Conservation (phyloP, 2,113 vertebrate genomes). For the Neoarius graeffei region DNA sequence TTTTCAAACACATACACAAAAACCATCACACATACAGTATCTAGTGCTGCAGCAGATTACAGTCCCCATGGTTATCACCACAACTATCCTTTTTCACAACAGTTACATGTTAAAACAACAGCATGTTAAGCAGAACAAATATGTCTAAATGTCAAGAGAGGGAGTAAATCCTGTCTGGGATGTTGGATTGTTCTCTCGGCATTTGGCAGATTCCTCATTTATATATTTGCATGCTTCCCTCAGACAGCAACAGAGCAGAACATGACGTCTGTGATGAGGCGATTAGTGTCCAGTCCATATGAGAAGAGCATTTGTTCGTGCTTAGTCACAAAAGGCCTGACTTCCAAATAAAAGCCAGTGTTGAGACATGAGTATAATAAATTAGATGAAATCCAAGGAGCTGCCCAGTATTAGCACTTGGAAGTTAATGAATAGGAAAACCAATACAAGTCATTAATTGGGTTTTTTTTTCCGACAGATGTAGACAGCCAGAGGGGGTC, state of each 20-base stretch:
- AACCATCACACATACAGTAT: constrained; percentile 38
- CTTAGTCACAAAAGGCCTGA: constrained; percentile 44
- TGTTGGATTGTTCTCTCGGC: constrained; percentile 6
- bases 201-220: constrained; percentile 17
- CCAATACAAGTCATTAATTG: constrained; percentile 67
- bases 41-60: constrained; percentile 25
- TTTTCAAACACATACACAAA: constrained; percentile 30
- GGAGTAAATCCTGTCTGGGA: neutral
- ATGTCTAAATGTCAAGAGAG: constrained; percentile 28
- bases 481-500: constrained; percentile 56
- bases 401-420: constrained; percentile 62
- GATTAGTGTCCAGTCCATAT: constrained; percentile 61
- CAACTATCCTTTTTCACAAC: constrained; percentile 29
- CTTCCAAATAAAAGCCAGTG: constrained; percentile 73
- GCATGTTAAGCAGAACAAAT: constrained; percentile 46
- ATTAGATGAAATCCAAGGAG: constrained; percentile 69
- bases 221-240: constrained; percentile 39
- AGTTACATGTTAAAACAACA: constrained; percentile 42
- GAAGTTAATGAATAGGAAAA: constrained; percentile 52
- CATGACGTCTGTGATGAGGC: constrained; percentile 38
- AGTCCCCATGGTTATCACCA: constrained; percentile 24
- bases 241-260: constrained; percentile 53
- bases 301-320: constrained; percentile 51
- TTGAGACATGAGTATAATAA: constrained; percentile 78
- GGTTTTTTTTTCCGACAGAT: constrained; percentile 60